A percentile compares a stretch with the other conserved stretches of the same genome.
These are phyloP conservation scores for Smittia sp. DNA, from an alignment of 2,888 invertebrate genomes.

Conservation along the genomic window DNA sequence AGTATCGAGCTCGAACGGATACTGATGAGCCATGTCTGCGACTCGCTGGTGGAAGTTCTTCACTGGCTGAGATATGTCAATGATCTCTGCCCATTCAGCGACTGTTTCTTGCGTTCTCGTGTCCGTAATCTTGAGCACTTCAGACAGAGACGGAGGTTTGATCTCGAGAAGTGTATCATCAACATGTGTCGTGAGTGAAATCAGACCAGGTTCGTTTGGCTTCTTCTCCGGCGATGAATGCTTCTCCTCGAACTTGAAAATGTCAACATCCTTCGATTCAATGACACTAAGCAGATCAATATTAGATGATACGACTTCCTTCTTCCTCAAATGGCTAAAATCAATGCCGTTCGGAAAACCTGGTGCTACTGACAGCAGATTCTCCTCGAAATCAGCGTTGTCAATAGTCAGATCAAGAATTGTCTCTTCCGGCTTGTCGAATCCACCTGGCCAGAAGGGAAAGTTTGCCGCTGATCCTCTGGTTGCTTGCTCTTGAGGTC, in stretches of 20 bases:
- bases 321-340: slow-evolving; percentile 55
- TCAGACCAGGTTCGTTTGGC: slow-evolving; percentile 49
- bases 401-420: slow-evolving; percentile 52
- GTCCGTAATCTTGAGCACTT: slow-evolving; percentile 25
- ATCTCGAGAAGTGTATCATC: slow-evolving; percentile 27
- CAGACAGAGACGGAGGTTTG: not conserved
- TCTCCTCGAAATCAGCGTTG: slow-evolving; percentile 52
- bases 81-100: slow-evolving; percentile 84
- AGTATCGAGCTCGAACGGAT: slow-evolving; percentile 89
- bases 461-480: slow-evolving; percentile 75
- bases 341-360: slow-evolving; percentile 62
- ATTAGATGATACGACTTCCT: slow-evolving; percentile 45
- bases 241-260: slow-evolving; percentile 16
- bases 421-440: slow-evolving; percentile 59
- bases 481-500: slow-evolving; percentile 66
- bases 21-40: slow-evolving; percentile 79
- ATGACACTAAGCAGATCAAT: slow-evolving; percentile 50
- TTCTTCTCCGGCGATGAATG: slow-evolving; percentile 4
- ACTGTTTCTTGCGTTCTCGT: slow-evolving; percentile 51
- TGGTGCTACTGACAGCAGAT: slow-evolving; percentile 62
- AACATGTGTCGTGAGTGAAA: slow-evolving; percentile 45
- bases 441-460: slow-evolving; percentile 87
- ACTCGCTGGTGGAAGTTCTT: slow-evolving; percentile 76
- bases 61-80: slow-evolving; percentile 79
- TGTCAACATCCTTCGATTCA: slow-evolving; percentile 44